These are phyloP conservation scores for Tineola bisselliella DNA, from an alignment of 2,888 invertebrate genomes.

Conservation along the genomic window DNA sequence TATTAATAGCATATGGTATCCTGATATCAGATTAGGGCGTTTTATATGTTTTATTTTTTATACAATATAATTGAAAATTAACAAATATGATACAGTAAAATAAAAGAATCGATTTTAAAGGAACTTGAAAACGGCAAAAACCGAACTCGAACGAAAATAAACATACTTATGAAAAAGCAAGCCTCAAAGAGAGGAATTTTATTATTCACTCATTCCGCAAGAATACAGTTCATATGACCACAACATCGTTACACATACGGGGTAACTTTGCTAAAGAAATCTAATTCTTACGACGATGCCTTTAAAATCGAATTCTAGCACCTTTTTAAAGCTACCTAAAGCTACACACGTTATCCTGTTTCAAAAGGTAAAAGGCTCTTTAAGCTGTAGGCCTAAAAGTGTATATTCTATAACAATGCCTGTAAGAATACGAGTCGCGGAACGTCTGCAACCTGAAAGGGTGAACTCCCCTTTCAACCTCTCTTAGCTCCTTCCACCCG, in stretches of 20 bases:
- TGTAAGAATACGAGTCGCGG: not conserved
- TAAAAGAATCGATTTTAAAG: not conserved
- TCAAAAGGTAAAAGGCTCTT: not conserved
- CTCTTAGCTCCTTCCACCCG: constrained; percentile 2
- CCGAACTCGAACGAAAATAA: constrained; percentile 2
- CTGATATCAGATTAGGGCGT: no score
- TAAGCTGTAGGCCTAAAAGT: not conserved
- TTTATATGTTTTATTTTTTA: no score
- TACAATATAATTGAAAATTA: not conserved
- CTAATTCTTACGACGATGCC: not conserved
- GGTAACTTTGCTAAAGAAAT: not conserved
- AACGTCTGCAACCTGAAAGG: not conserved
- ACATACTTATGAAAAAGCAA: not conserved
- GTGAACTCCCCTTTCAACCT: constrained; percentile 4
- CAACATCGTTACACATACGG: not conserved
- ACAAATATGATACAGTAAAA: not conserved
- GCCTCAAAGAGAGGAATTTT: constrained; percentile 1
- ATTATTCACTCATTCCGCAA: constrained; percentile 6
- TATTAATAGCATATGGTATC: no score
- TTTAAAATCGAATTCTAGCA: not conserved
- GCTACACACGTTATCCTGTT: not conserved
- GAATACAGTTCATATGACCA: not conserved
- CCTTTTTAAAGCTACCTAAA: not conserved
- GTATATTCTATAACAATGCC: not conserved
- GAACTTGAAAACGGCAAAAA: not conserved